A percentile compares a stretch with the other conserved stretches of the same genome.
These are phyloP conservation scores for Sminthopsis crassicaudata DNA, from an alignment of 2,113 vertebrate species.

Conservation along the genomic window DNA sequence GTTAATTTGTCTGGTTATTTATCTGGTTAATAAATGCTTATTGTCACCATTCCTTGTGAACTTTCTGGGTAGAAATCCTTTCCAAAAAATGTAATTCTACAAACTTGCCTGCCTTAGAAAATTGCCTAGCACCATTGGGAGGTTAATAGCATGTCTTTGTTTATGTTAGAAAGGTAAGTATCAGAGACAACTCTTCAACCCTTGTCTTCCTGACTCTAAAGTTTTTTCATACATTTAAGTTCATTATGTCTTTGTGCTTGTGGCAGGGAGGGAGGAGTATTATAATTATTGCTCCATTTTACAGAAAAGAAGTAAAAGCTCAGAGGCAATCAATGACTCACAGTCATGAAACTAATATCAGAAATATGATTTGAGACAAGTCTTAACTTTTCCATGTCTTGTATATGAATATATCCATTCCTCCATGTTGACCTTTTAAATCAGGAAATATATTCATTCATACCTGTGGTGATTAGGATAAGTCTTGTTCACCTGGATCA, in stretches of 20 bases:
- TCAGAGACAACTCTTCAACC: neutral
- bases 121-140: neutral
- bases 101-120: neutral
- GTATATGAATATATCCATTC: neutral
- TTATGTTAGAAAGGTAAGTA: neutral
- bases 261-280: neutral
- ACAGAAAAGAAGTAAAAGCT: neutral
- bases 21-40: neutral
- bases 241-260: neutral
- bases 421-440: neutral
- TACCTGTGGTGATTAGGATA: neutral
- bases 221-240: neutral
- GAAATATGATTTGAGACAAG: neutral
- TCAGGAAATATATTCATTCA: neutral
- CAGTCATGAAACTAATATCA: neutral
- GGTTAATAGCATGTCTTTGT: neutral
- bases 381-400: neutral
- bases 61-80: neutral
- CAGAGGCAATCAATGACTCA: neutral
- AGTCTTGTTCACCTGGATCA: neutral
- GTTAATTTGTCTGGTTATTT: neutral
- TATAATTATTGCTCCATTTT: neutral
- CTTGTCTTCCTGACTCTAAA: neutral
- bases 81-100: neutral
- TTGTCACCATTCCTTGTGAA: neutral